Evolutionary conservation across 2,797 vertebrate genomes (phyloP).

Genomic region (Botia almorhae): DNA sequence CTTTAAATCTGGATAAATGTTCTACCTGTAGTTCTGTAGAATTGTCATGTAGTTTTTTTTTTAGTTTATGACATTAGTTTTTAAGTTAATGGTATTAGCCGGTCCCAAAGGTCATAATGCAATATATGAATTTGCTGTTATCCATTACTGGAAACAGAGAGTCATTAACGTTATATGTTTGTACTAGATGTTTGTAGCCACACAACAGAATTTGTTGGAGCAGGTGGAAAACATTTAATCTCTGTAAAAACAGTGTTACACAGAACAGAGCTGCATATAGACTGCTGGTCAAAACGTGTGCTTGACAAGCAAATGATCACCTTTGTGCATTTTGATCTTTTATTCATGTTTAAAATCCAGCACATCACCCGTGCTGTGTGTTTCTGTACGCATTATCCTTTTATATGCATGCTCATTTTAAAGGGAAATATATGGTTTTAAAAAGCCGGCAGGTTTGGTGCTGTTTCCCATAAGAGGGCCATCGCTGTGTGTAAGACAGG

Average conservation of each 20-base stretch:
- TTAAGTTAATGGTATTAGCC: no score
- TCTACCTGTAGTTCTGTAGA: no score
- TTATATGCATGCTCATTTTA: slow-evolving; percentile 19
- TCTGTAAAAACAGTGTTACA: background rate
- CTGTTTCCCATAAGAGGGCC: background rate
- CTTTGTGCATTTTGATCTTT: background rate
- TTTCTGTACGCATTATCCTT: slow-evolving; percentile 10
- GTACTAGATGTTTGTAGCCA: background rate
- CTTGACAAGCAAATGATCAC: slow-evolving; percentile 18
- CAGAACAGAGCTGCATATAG: background rate
- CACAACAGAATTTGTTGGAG: background rate
- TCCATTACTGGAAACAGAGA: background rate
- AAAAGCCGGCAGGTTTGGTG: background rate
- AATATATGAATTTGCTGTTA: no score
- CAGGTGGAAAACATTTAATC: background rate
- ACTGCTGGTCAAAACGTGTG: background rate
- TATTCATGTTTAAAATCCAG: slow-evolving; percentile 5
- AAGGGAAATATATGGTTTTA: background rate
- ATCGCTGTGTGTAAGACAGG: slow-evolving; percentile 23
- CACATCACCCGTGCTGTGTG: slow-evolving; percentile 1
- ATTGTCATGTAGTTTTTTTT: no score
- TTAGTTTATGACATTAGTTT: no score
- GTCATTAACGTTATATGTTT: background rate
- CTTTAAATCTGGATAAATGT: no score
- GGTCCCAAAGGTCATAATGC: no score